Evolutionary conservation across 2,888 invertebrate genomes (phyloP).

Genomic region (Heliothis peltigera): DNA sequence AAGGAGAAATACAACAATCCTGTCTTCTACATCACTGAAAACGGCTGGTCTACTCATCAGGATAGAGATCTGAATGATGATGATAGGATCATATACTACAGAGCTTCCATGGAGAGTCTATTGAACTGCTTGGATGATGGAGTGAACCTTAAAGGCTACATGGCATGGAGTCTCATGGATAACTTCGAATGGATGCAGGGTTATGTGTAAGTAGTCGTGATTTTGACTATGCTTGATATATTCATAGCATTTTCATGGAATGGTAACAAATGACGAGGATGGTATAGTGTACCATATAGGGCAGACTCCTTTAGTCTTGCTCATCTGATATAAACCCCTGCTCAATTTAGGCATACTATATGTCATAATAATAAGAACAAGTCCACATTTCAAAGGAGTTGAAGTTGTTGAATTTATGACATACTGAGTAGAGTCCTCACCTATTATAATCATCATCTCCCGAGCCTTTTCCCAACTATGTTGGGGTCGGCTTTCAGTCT

Average conservation of each 20-base stretch:
- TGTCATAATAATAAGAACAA: no score
- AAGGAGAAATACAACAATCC: constrained; percentile 86
- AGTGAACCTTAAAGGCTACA: constrained; percentile 83
- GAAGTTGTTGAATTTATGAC: no score
- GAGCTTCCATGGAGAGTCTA: constrained; percentile 81
- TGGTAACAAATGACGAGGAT: no score
- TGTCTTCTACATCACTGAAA: constrained; percentile 90
- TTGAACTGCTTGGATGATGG: constrained; percentile 84
- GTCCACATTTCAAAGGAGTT: no score
- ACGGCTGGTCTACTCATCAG: constrained; percentile 86
- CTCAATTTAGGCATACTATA: no score
- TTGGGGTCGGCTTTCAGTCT: no score
- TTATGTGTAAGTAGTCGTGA: constrained; percentile 79
- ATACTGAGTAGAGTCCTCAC: no score
- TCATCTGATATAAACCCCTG: no score
- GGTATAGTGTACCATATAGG: no score
- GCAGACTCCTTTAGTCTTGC: no score
- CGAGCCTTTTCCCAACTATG: no score
- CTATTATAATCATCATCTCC: no score
- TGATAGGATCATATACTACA: constrained; percentile 81
- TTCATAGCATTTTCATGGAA: background rate
- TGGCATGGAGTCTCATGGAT: constrained; percentile 92
- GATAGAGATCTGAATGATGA: constrained; percentile 78
- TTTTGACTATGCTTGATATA: background rate
- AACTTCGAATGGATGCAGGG: constrained; percentile 92